Percentiles rank a stretch among this genome's conserved stretches.
Evolutionary conservation across 2,113 vertebrate species (phyloP).

Genomic region (Cyanoramphus novaezelandiae): DNA sequence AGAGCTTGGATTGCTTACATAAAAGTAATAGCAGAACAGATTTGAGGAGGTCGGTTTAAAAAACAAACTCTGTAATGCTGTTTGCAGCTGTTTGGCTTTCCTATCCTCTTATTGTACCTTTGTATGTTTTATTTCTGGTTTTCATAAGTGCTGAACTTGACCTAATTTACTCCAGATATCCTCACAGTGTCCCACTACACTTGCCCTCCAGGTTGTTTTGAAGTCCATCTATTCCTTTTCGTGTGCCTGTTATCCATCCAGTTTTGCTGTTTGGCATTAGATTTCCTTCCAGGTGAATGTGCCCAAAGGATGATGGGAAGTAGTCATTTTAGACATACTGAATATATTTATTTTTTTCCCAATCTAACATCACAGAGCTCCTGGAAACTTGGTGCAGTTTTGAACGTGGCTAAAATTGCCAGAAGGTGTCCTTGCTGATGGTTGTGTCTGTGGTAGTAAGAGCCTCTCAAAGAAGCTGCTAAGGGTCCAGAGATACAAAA

Average conservation of each 20-base stretch:
- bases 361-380: neutral
- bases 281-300: neutral
- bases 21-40: neutral
- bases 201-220: neutral
- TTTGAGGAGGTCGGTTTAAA: neutral
- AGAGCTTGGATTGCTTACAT: neutral
- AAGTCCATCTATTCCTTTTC: neutral
- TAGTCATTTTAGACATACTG: neutral
- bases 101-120: neutral
- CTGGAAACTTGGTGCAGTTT: neutral
- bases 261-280: neutral
- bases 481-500: neutral
- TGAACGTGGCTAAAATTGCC: neutral
- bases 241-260: neutral
- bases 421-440: neutral
- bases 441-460: neutral
- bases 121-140: neutral
- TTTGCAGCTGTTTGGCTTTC: conserved; percentile 5
- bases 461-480: neutral
- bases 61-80: neutral
- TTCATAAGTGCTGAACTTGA: neutral
- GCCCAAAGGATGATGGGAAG: neutral
- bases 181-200: neutral
- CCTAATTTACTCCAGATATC: neutral
- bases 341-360: neutral